Evolutionary conservation across 2,888 invertebrate genomes (phyloP).

Genomic region (Epistrophe grossulariae): DNA sequence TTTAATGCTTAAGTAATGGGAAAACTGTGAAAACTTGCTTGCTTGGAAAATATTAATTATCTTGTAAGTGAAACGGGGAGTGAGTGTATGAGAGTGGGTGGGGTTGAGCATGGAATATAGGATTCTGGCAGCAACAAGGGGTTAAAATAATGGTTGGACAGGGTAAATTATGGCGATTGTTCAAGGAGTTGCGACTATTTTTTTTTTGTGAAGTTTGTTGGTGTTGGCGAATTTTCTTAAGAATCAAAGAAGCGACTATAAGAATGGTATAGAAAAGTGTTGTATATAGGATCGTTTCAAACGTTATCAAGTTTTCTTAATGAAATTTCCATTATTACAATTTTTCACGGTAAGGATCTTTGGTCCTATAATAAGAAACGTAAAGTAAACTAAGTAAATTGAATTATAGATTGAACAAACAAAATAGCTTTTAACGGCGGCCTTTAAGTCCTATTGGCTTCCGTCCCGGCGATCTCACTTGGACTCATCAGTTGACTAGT

Average conservation of each 20-base stretch:
- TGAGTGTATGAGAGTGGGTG: not conserved
- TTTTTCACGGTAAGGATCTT: not conserved
- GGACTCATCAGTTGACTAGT: too few species aligned
- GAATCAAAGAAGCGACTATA: not conserved
- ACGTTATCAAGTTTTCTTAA: not conserved
- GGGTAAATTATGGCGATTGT: slow-evolving; percentile 22
- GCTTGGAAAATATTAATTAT: slow-evolving; percentile 75
- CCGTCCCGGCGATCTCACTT: too few species aligned
- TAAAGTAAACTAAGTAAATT: too few species aligned
- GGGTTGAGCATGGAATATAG: slow-evolving; percentile 3
- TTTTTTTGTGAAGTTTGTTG: not conserved
- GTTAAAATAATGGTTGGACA: slow-evolving; percentile 11
- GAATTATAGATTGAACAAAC: too few species aligned
- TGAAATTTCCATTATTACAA: not conserved
- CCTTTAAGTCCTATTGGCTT: too few species aligned
- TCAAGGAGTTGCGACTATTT: slow-evolving; percentile 1
- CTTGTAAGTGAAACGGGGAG: slow-evolving; percentile 28
- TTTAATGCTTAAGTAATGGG: slow-evolving; percentile 74
- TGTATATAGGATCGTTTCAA: not conserved
- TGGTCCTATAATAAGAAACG: not conserved
- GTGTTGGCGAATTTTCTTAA: not conserved
- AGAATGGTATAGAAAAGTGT: not conserved
- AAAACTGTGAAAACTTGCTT: slow-evolving; percentile 74
- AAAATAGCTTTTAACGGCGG: too few species aligned
- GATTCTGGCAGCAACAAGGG: slow-evolving; percentile 14